phyloP scores from a whole-genome alignment of 2,797 vertebrate genomes.

The Tangara arthus region DNA sequence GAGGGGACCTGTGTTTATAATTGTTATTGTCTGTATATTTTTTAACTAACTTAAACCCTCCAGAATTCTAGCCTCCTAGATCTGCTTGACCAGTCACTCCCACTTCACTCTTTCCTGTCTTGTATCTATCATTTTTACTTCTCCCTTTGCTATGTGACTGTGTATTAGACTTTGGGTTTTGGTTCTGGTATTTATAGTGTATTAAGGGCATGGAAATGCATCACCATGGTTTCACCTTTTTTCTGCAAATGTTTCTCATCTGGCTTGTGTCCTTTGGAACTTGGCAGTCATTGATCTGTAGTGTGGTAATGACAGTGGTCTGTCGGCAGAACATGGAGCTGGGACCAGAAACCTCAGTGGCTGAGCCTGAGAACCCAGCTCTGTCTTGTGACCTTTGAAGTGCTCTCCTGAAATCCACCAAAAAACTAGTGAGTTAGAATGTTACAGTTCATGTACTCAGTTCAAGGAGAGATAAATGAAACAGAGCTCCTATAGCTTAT shows the following conservation, averaged over 20 bases:
- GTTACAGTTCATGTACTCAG: not conserved
- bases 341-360: not conserved
- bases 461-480: not conserved
- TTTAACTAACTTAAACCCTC: not conserved
- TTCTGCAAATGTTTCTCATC: not conserved
- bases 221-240: not conserved
- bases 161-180: not conserved
- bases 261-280: not conserved
- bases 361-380: not conserved
- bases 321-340: not conserved
- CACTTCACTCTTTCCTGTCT: not conserved
- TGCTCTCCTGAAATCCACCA: not conserved
- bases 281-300: fast-evolving
- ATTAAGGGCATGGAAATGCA: not conserved
- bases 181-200: not conserved
- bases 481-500: not conserved
- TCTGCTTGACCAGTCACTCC: not conserved
- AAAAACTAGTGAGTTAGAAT: not conserved
- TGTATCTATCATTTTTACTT: not conserved
- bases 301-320: not conserved
- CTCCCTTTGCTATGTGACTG: not conserved
- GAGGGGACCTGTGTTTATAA: not conserved
- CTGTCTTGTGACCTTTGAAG: not conserved
- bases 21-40: not conserved
- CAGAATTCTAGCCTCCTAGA: not conserved